These are phyloP conservation scores for Microcaecilia unicolor DNA, from an alignment of 2,797 vertebrate species.

Conservation along the genomic window DNA sequence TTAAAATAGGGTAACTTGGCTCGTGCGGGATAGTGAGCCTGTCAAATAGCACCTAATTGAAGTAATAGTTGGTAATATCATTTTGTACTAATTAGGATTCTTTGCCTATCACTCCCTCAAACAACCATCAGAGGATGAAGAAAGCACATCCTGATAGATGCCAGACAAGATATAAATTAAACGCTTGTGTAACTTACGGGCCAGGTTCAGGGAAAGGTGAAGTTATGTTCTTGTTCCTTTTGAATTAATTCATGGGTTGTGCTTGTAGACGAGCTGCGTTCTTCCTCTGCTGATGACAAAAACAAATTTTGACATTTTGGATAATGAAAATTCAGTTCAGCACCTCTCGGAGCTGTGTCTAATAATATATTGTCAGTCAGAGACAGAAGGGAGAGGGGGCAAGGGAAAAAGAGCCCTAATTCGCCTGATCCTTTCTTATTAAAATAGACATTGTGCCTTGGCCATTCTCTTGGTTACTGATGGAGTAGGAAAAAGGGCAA, in stretches of 20 bases:
- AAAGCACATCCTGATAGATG: background rate
- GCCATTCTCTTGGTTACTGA: constrained; percentile 8
- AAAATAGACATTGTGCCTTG: constrained; percentile 26
- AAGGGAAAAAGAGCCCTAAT: no score
- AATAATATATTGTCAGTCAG: constrained; percentile 42
- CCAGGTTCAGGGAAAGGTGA: constrained; percentile 29
- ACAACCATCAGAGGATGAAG: no score
- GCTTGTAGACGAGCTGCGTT: constrained; percentile 31
- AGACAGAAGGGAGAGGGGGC: background rate
- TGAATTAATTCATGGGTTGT: constrained; percentile 40
- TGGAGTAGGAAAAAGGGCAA: background rate
- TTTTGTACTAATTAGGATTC: constrained; percentile 37
- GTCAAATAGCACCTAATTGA: no score
- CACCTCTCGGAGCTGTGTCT: constrained; percentile 28
- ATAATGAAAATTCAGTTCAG: constrained; percentile 52
- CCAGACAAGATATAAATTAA: constrained; percentile 29
- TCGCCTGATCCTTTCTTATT: constrained; percentile 18
- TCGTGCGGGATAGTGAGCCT: no score
- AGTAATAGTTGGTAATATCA: no score
- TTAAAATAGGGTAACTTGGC: no score
- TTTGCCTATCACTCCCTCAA: no score
- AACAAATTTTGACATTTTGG: constrained; percentile 40
- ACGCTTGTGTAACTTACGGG: constrained; percentile 20
- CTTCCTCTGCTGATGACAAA: constrained; percentile 34
- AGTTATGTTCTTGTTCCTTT: no score